These are phyloP conservation scores for Nomada goodeniana DNA, from an alignment of 2,888 invertebrate genomes.

Conservation along the genomic window DNA sequence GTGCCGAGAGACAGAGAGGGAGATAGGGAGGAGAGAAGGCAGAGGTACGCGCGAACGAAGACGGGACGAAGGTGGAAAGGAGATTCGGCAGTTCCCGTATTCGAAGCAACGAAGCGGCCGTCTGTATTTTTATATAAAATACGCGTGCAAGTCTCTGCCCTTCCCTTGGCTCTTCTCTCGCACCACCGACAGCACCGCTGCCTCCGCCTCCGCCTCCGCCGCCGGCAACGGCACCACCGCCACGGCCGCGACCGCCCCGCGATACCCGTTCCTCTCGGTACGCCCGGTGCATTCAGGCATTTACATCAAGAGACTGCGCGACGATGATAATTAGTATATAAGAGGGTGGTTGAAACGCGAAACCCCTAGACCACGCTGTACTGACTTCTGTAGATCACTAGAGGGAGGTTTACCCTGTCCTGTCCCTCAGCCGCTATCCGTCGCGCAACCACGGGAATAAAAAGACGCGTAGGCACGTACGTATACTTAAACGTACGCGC, in stretches of 20 bases:
- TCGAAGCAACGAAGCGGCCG: constrained; percentile 77
- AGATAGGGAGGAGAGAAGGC: background rate
- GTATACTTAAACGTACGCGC: constrained; percentile 53
- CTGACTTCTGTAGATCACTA: constrained; percentile 82
- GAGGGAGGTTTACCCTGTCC: constrained; percentile 72
- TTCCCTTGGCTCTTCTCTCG: constrained; percentile 41
- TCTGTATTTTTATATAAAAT: constrained; percentile 71
- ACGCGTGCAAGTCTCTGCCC: constrained; percentile 55
- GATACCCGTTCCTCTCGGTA: constrained; percentile 52
- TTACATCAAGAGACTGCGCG: constrained; percentile 80
- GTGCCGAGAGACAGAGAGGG: constrained; percentile 13
- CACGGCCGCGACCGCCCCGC: constrained; percentile 36
- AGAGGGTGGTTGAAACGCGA: constrained; percentile 79
- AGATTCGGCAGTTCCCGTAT: constrained; percentile 63
- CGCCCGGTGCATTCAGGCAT: constrained; percentile 79
- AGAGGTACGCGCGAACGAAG: constrained; percentile 19
- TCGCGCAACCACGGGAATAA: constrained; percentile 68
- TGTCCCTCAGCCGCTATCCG: constrained; percentile 60
- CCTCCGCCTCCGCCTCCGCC: constrained; percentile 28
- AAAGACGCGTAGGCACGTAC: constrained; percentile 69
- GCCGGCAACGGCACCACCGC: constrained; percentile 23
- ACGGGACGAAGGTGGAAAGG: constrained; percentile 6
- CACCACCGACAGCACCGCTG: constrained; percentile 35
- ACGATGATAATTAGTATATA: constrained; percentile 83
- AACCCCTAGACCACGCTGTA: constrained; percentile 79